phyloP scores from a whole-genome alignment of 2,113 vertebrate species.

The Nyctereutes procyonoides region DNA sequence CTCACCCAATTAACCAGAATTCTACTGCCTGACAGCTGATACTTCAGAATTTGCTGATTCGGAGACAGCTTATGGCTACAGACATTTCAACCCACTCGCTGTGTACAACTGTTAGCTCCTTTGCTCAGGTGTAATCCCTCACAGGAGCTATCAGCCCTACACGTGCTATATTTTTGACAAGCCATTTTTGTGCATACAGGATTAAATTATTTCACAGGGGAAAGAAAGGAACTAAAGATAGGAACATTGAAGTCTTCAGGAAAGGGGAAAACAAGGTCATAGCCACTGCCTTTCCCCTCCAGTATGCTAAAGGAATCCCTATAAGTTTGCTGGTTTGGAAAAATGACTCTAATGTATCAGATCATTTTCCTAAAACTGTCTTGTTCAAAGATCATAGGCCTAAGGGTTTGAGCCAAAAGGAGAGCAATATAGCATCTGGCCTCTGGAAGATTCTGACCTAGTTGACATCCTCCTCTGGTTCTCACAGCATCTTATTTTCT shows the following conservation, averaged over 20 bases:
- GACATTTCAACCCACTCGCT: slow-evolving; percentile 56
- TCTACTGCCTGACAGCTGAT: slow-evolving; percentile 60
- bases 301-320: background rate
- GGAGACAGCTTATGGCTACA: slow-evolving; percentile 50
- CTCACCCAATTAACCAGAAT: slow-evolving; percentile 26
- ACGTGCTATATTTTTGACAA: slow-evolving; percentile 36
- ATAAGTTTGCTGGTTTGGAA: background rate
- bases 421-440: background rate
- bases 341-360: background rate
- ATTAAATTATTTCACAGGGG: slow-evolving; percentile 71
- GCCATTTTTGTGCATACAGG: slow-evolving; percentile 33
- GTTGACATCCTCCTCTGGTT: background rate
- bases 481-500: background rate
- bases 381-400: background rate
- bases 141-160: slow-evolving; percentile 33
- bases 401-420: background rate
- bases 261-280: slow-evolving; percentile 61
- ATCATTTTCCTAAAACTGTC: slow-evolving; percentile 24
- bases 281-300: background rate
- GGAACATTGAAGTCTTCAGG: background rate
- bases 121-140: slow-evolving; percentile 1
- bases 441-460: background rate
- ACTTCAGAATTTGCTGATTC: slow-evolving; percentile 52
- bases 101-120: background rate
- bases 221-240: slow-evolving; percentile 30